Evolutionary conservation across 2,888 invertebrate genomes (phyloP).

Genomic region (Cistogaster globosa): DNA sequence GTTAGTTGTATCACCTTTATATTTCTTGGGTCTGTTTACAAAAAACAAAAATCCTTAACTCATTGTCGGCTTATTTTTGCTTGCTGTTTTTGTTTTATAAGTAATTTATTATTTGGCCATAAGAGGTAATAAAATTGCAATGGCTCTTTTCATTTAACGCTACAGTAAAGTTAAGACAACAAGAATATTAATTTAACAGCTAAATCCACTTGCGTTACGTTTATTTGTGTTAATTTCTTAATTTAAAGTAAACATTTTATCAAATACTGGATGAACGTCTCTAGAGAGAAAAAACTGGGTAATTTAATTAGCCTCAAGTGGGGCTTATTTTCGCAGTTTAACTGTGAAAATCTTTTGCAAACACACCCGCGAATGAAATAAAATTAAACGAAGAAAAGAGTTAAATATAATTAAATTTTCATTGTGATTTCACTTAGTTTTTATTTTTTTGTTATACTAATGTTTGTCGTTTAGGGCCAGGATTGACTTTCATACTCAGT

Average conservation of each 20-base stretch:
- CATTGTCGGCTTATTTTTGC: constrained; percentile 48
- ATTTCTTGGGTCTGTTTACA: constrained; percentile 1
- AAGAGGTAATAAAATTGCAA: no score
- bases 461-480: no score
- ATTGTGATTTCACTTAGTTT: no score
- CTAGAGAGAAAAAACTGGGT: constrained; percentile 45
- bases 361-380: no score
- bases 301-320: constrained; percentile 66
- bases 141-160: constrained; percentile 10
- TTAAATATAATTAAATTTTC: no score
- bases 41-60: constrained; percentile 32
- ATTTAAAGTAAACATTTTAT: constrained; percentile 35
- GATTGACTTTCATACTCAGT: no score
- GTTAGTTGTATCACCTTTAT: not conserved
- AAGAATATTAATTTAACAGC: constrained; percentile 3
- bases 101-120: constrained; percentile 59
- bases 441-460: no score
- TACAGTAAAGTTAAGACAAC: not conserved
- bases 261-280: constrained; percentile 46
- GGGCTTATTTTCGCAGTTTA: not conserved
- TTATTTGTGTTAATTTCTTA: constrained; percentile 28
- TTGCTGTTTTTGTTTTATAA: constrained; percentile 7
- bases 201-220: no score
- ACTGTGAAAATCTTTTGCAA: not conserved
- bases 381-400: no score